A percentile compares a stretch with the other conserved stretches of the same genome.
Conservation (phyloP, 2,797 vertebrate genomes). For the Leuciscus waleckii region DNA sequence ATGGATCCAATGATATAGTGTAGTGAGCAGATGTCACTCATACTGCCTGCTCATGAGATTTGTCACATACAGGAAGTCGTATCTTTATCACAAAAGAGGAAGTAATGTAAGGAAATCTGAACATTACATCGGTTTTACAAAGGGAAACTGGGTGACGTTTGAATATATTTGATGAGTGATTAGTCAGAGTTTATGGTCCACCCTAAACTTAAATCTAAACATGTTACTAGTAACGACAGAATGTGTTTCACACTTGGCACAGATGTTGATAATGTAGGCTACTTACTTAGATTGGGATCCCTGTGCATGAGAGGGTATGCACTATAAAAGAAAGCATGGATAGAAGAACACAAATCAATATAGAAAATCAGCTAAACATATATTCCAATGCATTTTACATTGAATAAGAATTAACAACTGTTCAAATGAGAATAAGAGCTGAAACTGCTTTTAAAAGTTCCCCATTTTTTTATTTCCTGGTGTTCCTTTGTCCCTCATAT, state of each 20-base stretch:
- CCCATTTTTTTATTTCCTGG: conserved; percentile 61
- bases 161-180: conserved; percentile 22
- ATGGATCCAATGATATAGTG: neutral
- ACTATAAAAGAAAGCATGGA: conserved; percentile 65
- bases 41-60: conserved; percentile 37
- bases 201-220: conserved; percentile 14
- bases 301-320: conserved; percentile 68
- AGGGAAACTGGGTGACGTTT: conserved; percentile 7
- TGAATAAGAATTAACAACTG: neutral
- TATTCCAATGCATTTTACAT: neutral
- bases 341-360: conserved; percentile 30
- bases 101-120: conserved; percentile 33
- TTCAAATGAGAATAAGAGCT: conserved; percentile 43
- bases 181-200: conserved; percentile 30
- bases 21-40: conserved; percentile 28
- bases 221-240: neutral
- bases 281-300: conserved; percentile 72
- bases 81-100: conserved; percentile 43
- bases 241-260: neutral
- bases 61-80: conserved; percentile 50
- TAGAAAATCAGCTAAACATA: conserved; percentile 18
- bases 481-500: conserved; percentile 28
- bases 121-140: conserved; percentile 4
- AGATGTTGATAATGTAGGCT: conserved; percentile 9
- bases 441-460: conserved; percentile 54